Base-by-base conservation (phyloP, 2,888 invertebrate genomes). In the Hoplodrina blanda region DNA sequence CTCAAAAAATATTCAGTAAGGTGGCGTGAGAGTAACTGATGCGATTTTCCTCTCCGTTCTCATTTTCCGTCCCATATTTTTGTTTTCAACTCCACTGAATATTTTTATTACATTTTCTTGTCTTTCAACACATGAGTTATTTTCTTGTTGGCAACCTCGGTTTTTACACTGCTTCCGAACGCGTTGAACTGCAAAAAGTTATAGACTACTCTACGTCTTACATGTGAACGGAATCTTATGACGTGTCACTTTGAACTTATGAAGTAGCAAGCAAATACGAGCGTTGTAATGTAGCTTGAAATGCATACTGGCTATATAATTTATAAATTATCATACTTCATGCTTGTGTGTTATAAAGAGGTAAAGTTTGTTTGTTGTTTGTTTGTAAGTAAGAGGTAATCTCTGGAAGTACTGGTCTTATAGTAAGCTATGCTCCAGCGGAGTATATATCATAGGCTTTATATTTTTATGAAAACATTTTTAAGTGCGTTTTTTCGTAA, bases 11-110 rank as follows among this genome's bases (percentile, higher is more conserved):
- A 91, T 92, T 90, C 91, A 86, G 88, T 88, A 87, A 91, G 89
- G 91, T 91, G 89, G 87, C 88, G 91, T 87, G 88, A 83, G 87
- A 91, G 91, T 91, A 91, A 93, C 90, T 91, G 92, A 92, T 92
- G 90, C 90, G 90, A 91, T 92, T 92, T 91, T 87, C 89, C 90
- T 88, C 90, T 90, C 90, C 90, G 90, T 91, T 91, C 91, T 90
- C 90, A 92, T 92, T 93, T 93, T 92, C 90, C 91, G 87, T 91
- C 89, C 87, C 91, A 94, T 92, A 93, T 93, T 93, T 93, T 92
- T 92, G 92, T 94, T 93, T 93, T 94, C 92, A 92, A 93, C 91
- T 92, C 89, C 90, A 92, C 87, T 93, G 92, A 92, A 93, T 92
- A 92, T 92, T 92, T 91, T 92, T 91, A 92, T 93, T 92, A 92